phyloP scores from a whole-genome alignment of 2,888 invertebrate species.

The Pterostichus madidus region DNA sequence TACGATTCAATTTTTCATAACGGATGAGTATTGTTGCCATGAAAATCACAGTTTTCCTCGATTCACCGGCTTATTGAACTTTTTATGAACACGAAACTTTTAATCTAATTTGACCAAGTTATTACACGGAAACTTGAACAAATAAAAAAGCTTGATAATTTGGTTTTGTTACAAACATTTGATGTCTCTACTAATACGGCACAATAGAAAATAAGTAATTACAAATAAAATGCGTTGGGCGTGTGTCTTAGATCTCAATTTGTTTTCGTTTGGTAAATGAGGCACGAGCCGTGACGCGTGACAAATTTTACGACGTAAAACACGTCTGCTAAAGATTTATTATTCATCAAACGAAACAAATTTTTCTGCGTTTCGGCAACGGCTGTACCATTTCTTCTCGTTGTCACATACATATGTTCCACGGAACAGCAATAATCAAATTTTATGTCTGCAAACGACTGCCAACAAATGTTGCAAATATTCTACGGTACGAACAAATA shows the following conservation, averaged over 20 bases:
- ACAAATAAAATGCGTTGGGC: conserved; percentile 8
- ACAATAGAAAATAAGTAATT: conserved; percentile 21
- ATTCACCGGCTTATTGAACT: conserved; percentile 44
- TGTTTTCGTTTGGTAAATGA: conserved; percentile 34
- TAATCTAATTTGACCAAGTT: conserved; percentile 44
- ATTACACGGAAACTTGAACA: conserved; percentile 34
- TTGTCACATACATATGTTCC: conserved; percentile 55
- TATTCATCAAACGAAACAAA: conserved; percentile 57
- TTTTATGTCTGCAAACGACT: conserved; percentile 49
- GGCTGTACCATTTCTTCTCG: conserved; percentile 24
- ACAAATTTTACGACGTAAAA: conserved; percentile 35
- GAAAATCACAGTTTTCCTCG: conserved; percentile 38
- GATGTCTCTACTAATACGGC: conserved; percentile 14
- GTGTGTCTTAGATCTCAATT: conserved; percentile 26
- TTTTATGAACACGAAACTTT: conserved; percentile 44
- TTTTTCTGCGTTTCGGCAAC: conserved; percentile 6
- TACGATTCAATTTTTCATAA: conserved; percentile 61
- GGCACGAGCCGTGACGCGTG: conserved; percentile 23
- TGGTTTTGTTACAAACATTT: conserved; percentile 6
- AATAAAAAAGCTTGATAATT: conserved; percentile 21
- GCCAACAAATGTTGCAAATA: conserved; percentile 58
- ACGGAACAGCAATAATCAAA: conserved; percentile 56
- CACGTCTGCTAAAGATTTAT: conserved; percentile 33
- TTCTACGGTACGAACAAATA: conserved; percentile 42
- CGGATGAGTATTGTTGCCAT: conserved; percentile 49